Evolutionary conservation across 1,140 invertebrate species (phyloP).

Genomic region (Atta cephalotes): DNA sequence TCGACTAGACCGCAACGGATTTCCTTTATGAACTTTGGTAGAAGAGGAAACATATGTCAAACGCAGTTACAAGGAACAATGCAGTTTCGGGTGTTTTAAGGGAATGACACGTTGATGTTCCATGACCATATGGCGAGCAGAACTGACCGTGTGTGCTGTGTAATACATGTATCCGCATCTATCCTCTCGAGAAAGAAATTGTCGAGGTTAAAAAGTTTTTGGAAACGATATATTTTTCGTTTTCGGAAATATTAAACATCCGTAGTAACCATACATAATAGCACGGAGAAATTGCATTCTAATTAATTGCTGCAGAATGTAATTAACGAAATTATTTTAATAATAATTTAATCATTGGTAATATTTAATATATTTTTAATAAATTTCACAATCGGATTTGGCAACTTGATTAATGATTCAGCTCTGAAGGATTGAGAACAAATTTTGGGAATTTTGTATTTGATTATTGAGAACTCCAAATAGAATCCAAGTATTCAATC

Average conservation of each 20-base stretch:
- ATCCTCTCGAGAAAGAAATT: constrained; percentile 7
- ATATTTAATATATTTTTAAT: no score
- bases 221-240: not conserved
- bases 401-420: no score
- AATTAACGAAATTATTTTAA: not conserved
- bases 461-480: no score
- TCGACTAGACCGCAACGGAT: not conserved
- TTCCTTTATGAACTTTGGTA: constrained; percentile 26
- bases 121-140: constrained; percentile 79
- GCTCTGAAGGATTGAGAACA: no score
- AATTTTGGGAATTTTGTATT: no score
- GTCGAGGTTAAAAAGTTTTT: not conserved
- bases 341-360: no score
- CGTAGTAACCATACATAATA: not conserved
- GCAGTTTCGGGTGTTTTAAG: constrained; percentile 78
- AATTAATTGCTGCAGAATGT: not conserved
- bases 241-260: not conserved
- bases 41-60: constrained; percentile 76
- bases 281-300: not conserved
- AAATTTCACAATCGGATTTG: no score
- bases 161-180: not conserved
- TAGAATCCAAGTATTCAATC: no score
- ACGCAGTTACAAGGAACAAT: constrained; percentile 70
- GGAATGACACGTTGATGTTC: constrained; percentile 64
- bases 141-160: constrained; percentile 52